These are phyloP conservation scores for Pseudococcus jackbeardsleyi DNA, from an alignment of 2,888 invertebrate genomes.

Conservation along the genomic window DNA sequence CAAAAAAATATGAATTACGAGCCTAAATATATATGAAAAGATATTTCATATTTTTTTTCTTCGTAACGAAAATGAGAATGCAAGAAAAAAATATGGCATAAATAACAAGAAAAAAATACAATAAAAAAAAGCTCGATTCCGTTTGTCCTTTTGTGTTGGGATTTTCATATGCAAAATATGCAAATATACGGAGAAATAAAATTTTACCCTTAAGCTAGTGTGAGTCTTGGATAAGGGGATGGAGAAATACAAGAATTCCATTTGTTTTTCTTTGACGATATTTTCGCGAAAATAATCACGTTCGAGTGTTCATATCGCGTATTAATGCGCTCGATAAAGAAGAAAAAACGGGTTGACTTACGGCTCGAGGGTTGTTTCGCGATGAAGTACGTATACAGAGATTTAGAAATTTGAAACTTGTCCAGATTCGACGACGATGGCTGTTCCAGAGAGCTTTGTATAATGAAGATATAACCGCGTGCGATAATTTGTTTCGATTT, in stretches of 20 bases:
- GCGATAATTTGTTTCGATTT: background rate
- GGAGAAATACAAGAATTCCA: constrained; percentile 39
- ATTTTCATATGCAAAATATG: constrained; percentile 63
- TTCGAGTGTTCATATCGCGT: constrained; percentile 22
- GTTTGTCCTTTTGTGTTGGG: constrained; percentile 63
- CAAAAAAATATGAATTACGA: constrained; percentile 24
- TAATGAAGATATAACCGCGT: constrained; percentile 1
- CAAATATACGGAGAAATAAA: constrained; percentile 61
- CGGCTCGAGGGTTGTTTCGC: background rate
- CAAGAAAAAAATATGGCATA: constrained; percentile 58
- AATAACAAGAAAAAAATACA: constrained; percentile 56
- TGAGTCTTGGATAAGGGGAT: constrained; percentile 28
- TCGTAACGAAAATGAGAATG: background rate
- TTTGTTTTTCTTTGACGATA: constrained; percentile 46
- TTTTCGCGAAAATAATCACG: constrained; percentile 27
- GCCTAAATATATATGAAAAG: background rate
- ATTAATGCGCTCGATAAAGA: constrained; percentile 1
- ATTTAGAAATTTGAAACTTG: background rate
- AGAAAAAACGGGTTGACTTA: background rate
- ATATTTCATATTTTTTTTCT: constrained; percentile 9
- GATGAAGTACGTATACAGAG: background rate
- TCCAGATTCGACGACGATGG: background rate
- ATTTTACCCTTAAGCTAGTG: constrained; percentile 57
- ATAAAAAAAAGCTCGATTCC: constrained; percentile 59
- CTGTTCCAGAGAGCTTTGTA: background rate